Base-by-base conservation (phyloP, 2,797 vertebrate genomes). In the Tenualosa ilisha region DNA sequence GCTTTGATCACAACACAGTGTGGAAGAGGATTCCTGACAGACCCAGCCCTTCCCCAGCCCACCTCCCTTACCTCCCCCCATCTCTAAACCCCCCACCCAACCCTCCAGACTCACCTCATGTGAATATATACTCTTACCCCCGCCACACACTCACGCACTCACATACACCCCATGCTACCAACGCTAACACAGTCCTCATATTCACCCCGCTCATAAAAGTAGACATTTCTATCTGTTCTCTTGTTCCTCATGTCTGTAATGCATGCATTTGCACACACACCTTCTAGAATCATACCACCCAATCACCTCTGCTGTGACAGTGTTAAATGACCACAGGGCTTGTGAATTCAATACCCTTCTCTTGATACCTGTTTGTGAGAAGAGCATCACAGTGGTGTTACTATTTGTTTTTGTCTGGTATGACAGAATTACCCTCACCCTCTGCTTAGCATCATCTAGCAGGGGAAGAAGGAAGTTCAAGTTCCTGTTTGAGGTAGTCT, bases 1-100 rank as follows among this genome's bases (percentile, higher is more conserved):
- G 93, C 95, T 95, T 95, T 95, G 95, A 95, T 95, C 95, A 95
- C 94, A 94, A 95, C 92, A 3, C 87, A 92, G 93, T 95, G 95
- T 93, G 92, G 94, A 94, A 94, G 94, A 95, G 90, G 92, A 93
- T 91, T 93, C 95, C 94, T 95, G 95, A 95, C 94, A 95, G 92
- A 92, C 90, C 92, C 90, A 91, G 88, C 86, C 83, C 83, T 68
- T 87, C 89, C 87, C 87, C 82, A 49, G 46, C 46, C 81, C 56
- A 63, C 31, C 85, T 63, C 82, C 84, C 87, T 72, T 46, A 40
- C 46, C 40, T 81, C 84, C 11, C 17, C 13, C 22, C 4, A 3
- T 13, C 43, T 40, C 37, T 53, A 24, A 31, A n/a, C 40, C 82
- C 22, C 20, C n/a, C 56, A 43, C 85, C 89, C 88, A 12, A 11